Evolutionary conservation across 2,888 invertebrate genomes (phyloP), one percentile per base, ranked within the genome.

Genomic region (Hyposoter dolosus): DNA sequence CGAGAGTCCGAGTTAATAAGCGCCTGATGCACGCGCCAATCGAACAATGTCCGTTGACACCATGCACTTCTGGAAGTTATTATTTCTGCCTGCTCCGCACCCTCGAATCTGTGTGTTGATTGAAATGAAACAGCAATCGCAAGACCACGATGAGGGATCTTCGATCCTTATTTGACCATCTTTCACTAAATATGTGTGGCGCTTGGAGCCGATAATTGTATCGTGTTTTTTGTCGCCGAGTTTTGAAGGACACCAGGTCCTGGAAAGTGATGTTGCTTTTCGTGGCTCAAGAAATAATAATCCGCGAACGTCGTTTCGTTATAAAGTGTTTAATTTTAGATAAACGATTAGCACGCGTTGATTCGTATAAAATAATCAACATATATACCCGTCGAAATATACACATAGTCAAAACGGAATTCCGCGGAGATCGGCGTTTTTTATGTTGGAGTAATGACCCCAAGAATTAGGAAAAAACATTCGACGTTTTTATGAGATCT

Each of bases 1-100:
- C 40, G 19, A 50, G 43, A 19, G 47, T 47, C 47, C 78, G 50
- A 69, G 47, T 79, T 78, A 82, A 81, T 81, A 81, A 84, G 77
- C 17, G 28, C 71, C 71, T 66, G 28, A 28, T 28, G 76, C 28
- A 74, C 84, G 82, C 69, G 53, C 63, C 45, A 78, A 82, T 50
- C 69, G 5, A 53, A 47, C 77, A 63, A 82, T 72, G 53, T 40
- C 50, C 35, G 35, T 28, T 65, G 23, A 78, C 74, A 75, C 69
- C 66, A 60, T 10, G 74, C 74, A 75, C 69, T 50, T 60, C 17
- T 47, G 28, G 45, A 71, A 12, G 40, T 43, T 66, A 45, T 68
- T 53, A 19, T 68, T 69, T 69, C 7, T 32, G 35, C 45, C n/a
- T 35, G 28, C 28, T 28, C 28, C 28, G 6, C 28, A 32, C 28